Evolutionary conservation across 2,888 invertebrate genomes (phyloP).

Genomic region (Saturnia pavonia): DNA sequence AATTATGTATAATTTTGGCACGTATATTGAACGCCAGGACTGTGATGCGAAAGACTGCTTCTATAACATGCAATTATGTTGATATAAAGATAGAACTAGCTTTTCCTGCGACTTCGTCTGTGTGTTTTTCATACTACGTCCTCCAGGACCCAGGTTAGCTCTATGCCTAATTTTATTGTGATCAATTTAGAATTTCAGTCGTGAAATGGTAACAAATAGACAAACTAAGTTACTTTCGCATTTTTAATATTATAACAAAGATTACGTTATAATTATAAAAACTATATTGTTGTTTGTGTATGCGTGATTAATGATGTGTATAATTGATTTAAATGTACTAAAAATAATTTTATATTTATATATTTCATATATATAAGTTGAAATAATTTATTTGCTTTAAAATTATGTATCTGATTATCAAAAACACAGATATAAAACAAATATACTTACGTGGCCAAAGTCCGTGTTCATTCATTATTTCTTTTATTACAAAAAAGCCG

Average conservation of each 20-base stretch:
- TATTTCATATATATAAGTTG: neutral
- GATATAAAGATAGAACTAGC: too few species aligned
- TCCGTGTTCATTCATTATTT: slow-evolving; percentile 12
- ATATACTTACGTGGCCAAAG: neutral
- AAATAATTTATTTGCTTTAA: neutral
- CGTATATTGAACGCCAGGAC: neutral
- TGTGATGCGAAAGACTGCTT: neutral
- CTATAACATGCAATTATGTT: too few species aligned
- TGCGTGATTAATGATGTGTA: neutral
- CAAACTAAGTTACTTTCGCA: too few species aligned
- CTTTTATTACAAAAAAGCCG: slow-evolving; percentile 12
- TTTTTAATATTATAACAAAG: too few species aligned
- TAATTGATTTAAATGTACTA: too few species aligned
- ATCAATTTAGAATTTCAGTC: too few species aligned
- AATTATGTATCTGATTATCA: neutral
- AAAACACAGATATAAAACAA: neutral
- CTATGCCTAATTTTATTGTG: too few species aligned
- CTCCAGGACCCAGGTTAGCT: too few species aligned
- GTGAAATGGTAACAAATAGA: too few species aligned
- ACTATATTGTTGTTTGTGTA: neutral
- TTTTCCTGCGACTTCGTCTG: too few species aligned
- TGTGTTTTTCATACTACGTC: too few species aligned
- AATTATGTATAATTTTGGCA: neutral
- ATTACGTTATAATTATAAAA: neutral
- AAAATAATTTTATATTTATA: too few species aligned